Conservation (phyloP, 1,140 invertebrate genomes). For the Propsilocerus akamusi region DNA sequence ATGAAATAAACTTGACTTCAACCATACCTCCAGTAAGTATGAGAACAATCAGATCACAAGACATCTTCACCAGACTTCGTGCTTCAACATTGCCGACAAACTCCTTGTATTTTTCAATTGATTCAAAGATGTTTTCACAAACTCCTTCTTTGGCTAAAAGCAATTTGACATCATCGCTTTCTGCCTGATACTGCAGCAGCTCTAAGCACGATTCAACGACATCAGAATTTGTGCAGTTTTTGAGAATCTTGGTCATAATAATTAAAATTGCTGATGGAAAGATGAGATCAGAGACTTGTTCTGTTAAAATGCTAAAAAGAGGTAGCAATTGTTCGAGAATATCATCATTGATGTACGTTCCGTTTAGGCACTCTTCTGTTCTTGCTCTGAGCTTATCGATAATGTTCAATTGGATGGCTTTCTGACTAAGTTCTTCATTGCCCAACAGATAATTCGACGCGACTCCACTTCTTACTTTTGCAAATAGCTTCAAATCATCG, state of each 20-base stretch:
- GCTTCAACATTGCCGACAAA: conserved; percentile 44
- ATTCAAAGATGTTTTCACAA: conserved; percentile 50
- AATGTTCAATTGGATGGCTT: conserved; percentile 45
- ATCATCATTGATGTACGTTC: conserved; percentile 19
- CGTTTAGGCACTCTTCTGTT: conserved; percentile 26
- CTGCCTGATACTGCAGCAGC: conserved; percentile 49
- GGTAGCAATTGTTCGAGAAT: conserved; percentile 39
- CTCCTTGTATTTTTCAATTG: conserved; percentile 50
- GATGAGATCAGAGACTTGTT: conserved; percentile 36
- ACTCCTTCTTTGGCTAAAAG: conserved; percentile 52
- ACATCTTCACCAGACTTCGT: conserved; percentile 54
- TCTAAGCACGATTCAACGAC: conserved; percentile 57
- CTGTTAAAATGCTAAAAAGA: conserved; percentile 53
- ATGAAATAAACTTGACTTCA: conserved; percentile 5
- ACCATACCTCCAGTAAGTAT: conserved; percentile 62
- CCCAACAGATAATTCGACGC: conserved; percentile 63
- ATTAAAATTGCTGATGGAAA: conserved; percentile 34
- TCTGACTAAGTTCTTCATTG: conserved; percentile 42
- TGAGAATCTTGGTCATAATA: conserved; percentile 36
- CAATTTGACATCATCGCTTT: conserved; percentile 59
- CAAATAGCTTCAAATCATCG: conserved; percentile 25
- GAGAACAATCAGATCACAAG: conserved; percentile 67
- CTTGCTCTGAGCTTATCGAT: conserved; percentile 34
- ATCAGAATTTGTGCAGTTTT: conserved; percentile 39
- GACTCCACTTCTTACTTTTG: conserved; percentile 43